Base-by-base conservation (phyloP, 2,888 invertebrate species). In the Nesidiocoris tenuis region DNA sequence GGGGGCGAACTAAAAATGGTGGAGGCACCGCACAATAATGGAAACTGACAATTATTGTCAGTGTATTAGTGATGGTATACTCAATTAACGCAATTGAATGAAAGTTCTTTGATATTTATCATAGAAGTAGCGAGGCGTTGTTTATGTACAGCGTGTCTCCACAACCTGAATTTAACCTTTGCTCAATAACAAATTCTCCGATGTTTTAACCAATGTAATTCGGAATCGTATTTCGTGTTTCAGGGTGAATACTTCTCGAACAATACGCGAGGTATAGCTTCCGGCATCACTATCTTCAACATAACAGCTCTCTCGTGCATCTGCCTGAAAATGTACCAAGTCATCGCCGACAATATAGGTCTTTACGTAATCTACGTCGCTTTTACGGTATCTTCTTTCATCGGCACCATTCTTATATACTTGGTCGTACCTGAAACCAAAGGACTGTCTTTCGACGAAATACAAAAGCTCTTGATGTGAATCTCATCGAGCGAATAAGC, bases 401-500 rank as follows among this genome's bases (percentile, higher is more conserved):
- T 76, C 1, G 78, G 80, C 2, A 68, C 76, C 39, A 66, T 76
- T 1, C 61, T 74, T 17, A 79, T 80, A 59, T 79, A 77, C 57
- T 61, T 79, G n/a, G 66, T 74, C 19, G 63, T 80, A 19, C 90
- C 90, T 0, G 91, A 91, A 83, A 91, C 91, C 1, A 90, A 90
- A 82, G 89, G 90, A 74, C 90, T 89, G 81, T 89, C 90, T 1
- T 86, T 91, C 81, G 86, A 88, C 61, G 87, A 88, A 81, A 91
- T 91, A 81, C 90, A 91, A 72, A 72, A 72, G 23, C 63, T 72
- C 1, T 61, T 72, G 9, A 61, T 12, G 57, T 70, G 63, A 21
- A 18, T 63, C 22, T 63, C 22, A 63, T 16, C 19, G 61, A 18
- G 61, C 12, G 17, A 7, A 16, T 59, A 12, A 59, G 17, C 12